Conservation (phyloP, 2,888 invertebrate genomes). For the Aphidoletes aphidimyza region DNA sequence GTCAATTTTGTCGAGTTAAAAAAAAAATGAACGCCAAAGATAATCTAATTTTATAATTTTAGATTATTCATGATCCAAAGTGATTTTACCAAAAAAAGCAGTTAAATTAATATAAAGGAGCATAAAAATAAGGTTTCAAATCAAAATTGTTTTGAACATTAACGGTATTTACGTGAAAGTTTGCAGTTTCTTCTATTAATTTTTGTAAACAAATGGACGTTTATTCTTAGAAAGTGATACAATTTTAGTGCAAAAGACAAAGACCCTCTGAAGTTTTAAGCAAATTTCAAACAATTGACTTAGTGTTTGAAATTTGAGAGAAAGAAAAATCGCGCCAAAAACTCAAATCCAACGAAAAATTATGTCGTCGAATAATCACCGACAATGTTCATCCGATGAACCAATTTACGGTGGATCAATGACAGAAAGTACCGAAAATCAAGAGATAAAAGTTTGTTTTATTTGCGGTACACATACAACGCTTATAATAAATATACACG, state of each 20-base stretch:
- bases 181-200: too few species aligned
- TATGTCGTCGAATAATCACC: background rate
- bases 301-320: too few species aligned
- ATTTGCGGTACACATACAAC: conserved; percentile 66
- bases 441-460: conserved; percentile 61
- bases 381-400: background rate
- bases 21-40: background rate
- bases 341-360: background rate
- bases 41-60: background rate
- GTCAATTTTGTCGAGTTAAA: background rate
- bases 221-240: too few species aligned
- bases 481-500: conserved; percentile 66
- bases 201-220: too few species aligned
- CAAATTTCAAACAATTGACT: too few species aligned
- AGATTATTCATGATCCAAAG: background rate
- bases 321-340: conserved; percentile 32
- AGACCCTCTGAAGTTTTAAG: too few species aligned
- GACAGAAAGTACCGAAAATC: background rate
- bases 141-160: too few species aligned
- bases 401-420: background rate
- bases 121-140: too few species aligned
- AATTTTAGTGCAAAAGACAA: too few species aligned
- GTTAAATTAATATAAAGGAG: background rate
- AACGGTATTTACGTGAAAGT: too few species aligned
- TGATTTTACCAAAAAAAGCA: background rate